Evolutionary conservation across 1,140 invertebrate species (phyloP).

Genomic region (Penaeus chinensis): DNA sequence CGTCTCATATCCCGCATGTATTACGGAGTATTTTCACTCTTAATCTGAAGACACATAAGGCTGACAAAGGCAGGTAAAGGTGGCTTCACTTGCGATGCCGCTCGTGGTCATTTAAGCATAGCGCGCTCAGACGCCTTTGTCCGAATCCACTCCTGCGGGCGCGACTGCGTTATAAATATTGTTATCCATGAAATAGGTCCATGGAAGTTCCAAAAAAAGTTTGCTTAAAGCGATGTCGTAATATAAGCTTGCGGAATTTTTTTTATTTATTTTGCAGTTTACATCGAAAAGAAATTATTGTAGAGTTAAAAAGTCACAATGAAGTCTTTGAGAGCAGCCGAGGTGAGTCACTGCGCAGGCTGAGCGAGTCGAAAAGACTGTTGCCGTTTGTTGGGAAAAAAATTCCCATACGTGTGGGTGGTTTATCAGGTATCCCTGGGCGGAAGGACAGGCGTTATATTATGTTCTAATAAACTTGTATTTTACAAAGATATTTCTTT

Average conservation of each 20-base stretch:
- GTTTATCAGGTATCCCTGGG: not conserved
- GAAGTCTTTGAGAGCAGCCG: conserved; percentile 9
- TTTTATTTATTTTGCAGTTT: not conserved
- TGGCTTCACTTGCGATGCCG: conserved; percentile 15
- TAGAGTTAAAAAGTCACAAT: not conserved
- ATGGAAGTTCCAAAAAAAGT: no score
- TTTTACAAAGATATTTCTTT: no score
- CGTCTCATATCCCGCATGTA: not conserved
- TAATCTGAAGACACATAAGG: not conserved
- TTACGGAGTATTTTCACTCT: not conserved
- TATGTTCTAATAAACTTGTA: no score
- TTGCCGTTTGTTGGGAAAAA: not conserved
- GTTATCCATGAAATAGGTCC: no score
- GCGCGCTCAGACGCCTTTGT: conserved; percentile 20
- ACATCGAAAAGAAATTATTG: not conserved
- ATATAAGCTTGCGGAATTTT: no score
- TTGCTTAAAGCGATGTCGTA: no score
- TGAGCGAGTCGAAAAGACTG: not conserved
- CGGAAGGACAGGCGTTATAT: no score
- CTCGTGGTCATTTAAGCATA: conserved; percentile 49
- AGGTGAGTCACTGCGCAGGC: conserved; percentile 35
- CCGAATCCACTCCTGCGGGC: conserved; percentile 8
- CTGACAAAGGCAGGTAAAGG: not conserved
- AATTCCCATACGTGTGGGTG: not conserved
- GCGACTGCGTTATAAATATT: not conserved